These are phyloP conservation scores for Dunckerocampus dactyliophorus DNA, from an alignment of 2,113 vertebrate species.

Conservation along the genomic window DNA sequence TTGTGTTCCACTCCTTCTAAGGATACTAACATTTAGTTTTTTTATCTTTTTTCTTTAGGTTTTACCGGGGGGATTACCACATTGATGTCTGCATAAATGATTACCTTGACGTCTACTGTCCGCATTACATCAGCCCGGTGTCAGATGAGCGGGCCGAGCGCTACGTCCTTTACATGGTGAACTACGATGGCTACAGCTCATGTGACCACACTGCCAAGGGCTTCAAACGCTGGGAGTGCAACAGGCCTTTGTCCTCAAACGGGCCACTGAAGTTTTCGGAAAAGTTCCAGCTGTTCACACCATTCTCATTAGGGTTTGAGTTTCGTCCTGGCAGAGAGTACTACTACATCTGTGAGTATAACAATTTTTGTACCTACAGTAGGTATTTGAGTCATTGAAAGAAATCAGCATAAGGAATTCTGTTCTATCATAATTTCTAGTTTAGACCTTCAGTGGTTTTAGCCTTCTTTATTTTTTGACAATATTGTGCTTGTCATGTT, in stretches of 20 bases:
- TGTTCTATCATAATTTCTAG: not conserved
- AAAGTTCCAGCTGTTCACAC: slow-evolving; percentile 99
- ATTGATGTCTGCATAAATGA: slow-evolving; percentile 98
- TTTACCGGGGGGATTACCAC: slow-evolving; percentile 91
- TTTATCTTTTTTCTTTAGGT: slow-evolving; percentile 67
- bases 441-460: not conserved
- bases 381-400: not conserved
- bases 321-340: slow-evolving; percentile 98
- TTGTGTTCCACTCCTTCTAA: not conserved
- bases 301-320: slow-evolving; percentile 97
- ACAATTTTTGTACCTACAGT: too few relatives aligned
- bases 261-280: slow-evolving; percentile 97
- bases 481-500: too few relatives aligned
- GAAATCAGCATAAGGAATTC: not conserved
- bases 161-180: slow-evolving; percentile 98
- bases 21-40: not conserved
- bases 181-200: slow-evolving; percentile 97
- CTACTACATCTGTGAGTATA: slow-evolving; percentile 98
- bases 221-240: slow-evolving; percentile 99
- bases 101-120: slow-evolving; percentile 97
- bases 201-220: slow-evolving; percentile 96
- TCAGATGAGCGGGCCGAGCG: slow-evolving; percentile 88
- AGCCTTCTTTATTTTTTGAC: not conserved
- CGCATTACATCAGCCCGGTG: slow-evolving; percentile 87
- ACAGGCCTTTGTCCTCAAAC: slow-evolving; percentile 89